Conservation (phyloP, 2,113 vertebrate genomes). For the Microcebus ravelobensis region DNA sequence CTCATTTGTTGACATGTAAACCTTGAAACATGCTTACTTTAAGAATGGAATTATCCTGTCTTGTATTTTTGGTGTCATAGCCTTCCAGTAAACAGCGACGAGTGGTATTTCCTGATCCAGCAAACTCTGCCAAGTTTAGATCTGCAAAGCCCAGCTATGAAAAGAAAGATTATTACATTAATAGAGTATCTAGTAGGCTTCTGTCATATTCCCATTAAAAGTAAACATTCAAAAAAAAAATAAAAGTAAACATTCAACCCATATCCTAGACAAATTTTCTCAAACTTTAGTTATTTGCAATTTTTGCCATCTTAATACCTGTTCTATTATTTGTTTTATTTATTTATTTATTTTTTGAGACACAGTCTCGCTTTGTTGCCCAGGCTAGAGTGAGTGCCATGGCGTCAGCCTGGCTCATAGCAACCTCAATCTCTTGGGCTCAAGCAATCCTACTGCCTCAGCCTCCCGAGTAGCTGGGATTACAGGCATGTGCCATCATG, state of each 20-base stretch:
- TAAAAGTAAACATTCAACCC: too few relatives aligned
- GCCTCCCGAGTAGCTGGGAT: too few relatives aligned
- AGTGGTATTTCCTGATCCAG: constrained; percentile 94
- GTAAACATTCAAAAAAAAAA: too few relatives aligned
- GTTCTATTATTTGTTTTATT: neutral
- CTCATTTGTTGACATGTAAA: neutral
- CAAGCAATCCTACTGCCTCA: too few relatives aligned
- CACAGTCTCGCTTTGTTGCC: too few relatives aligned
- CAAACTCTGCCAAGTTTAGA: constrained; percentile 97
- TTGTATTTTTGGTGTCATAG: constrained; percentile 97
- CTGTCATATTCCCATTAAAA: constrained; percentile 59
- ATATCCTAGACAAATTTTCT: neutral
- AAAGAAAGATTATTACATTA: constrained; percentile 78
- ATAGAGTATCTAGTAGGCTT: constrained; percentile 58
- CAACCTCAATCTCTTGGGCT: too few relatives aligned
- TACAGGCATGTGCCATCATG: too few relatives aligned
- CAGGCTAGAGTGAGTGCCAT: too few relatives aligned
- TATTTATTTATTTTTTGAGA: too few relatives aligned
- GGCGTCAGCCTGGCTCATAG: too few relatives aligned
- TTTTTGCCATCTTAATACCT: neutral
- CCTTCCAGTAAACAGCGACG: constrained; percentile 96
- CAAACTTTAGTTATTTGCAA: neutral
- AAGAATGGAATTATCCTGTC: constrained; percentile 99
- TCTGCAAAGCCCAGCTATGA: constrained; percentile 97
- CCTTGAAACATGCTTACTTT: constrained; percentile 87